phyloP scores from a whole-genome alignment of 2,797 vertebrate species.

The Bufotes viridis region DNA sequence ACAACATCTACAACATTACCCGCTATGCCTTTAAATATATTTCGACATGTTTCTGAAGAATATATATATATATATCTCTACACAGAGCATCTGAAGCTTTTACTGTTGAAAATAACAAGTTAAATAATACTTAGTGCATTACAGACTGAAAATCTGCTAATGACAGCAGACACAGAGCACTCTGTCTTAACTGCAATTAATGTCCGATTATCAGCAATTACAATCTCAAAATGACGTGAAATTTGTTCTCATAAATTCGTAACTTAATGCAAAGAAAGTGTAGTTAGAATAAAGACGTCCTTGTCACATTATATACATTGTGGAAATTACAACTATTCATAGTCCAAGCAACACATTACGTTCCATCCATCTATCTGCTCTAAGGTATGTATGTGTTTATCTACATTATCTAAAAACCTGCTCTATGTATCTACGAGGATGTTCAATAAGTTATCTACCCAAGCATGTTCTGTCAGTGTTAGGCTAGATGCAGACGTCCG shows the following conservation, averaged over 20 bases:
- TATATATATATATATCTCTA: too few relatives aligned
- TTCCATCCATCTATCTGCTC: too few relatives aligned
- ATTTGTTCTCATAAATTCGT: neutral
- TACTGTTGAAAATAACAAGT: neutral
- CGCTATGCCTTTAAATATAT: neutral
- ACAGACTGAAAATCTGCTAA: neutral
- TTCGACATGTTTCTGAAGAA: neutral
- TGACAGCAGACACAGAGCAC: neutral
- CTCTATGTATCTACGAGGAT: too few relatives aligned
- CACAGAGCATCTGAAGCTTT: neutral
- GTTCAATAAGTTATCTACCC: too few relatives aligned
- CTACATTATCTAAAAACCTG: too few relatives aligned
- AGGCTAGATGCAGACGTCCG: too few relatives aligned
- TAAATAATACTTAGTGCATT: neutral
- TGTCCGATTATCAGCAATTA: conserved; percentile 38
- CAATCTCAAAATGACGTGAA: neutral
- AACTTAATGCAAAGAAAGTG: neutral
- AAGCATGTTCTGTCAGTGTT: too few relatives aligned
- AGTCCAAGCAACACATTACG: too few relatives aligned
- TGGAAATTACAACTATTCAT: too few relatives aligned
- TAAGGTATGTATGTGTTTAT: too few relatives aligned
- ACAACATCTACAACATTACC: too few relatives aligned
- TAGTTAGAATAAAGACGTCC: neutral
- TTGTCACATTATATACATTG: neutral
- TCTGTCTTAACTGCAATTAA: conserved; percentile 16